These are phyloP conservation scores for Corythucha ciliata DNA, from an alignment of 2,888 invertebrate genomes.

Conservation along the genomic window DNA sequence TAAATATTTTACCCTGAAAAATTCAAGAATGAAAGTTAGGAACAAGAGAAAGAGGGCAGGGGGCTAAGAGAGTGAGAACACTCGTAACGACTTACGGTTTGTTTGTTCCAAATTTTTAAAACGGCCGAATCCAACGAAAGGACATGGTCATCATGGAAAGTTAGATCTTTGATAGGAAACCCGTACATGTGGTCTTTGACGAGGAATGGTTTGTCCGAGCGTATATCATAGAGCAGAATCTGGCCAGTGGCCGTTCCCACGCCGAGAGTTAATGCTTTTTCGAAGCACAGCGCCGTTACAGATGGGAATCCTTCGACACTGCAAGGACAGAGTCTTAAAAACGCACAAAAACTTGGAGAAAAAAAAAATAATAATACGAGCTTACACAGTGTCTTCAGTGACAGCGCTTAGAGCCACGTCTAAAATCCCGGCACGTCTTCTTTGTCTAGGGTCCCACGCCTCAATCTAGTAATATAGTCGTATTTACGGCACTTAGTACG, in stretches of 20 bases:
- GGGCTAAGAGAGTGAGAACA: not conserved
- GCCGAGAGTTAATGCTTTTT: constrained; percentile 65
- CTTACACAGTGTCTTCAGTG: constrained; percentile 46
- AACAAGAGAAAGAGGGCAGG: not conserved
- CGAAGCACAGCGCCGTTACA: constrained; percentile 68
- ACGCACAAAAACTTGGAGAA: too few species aligned
- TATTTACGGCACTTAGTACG: not conserved
- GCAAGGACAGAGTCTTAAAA: constrained; percentile 40
- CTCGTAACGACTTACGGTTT: constrained; percentile 51
- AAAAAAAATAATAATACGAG: too few species aligned
- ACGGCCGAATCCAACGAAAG: constrained; percentile 82
- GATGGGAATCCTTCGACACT: constrained; percentile 59
- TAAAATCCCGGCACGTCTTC: constrained; percentile 64
- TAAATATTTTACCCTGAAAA: constrained; percentile 78
- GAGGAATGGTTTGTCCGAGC: constrained; percentile 76
- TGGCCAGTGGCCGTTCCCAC: constrained; percentile 94
- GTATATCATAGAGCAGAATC: constrained; percentile 85
- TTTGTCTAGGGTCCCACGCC: constrained; percentile 89
- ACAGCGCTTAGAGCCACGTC: constrained; percentile 68
- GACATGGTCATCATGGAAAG: constrained; percentile 75
- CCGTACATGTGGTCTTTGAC: constrained; percentile 94
- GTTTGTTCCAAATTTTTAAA: constrained; percentile 83
- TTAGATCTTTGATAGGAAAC: constrained; percentile 77
- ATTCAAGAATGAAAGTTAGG: not conserved
- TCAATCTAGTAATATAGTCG: constrained; percentile 44